These are phyloP conservation scores for Philonicus albiceps DNA, from an alignment of 2,888 invertebrate genomes.

Conservation along the genomic window DNA sequence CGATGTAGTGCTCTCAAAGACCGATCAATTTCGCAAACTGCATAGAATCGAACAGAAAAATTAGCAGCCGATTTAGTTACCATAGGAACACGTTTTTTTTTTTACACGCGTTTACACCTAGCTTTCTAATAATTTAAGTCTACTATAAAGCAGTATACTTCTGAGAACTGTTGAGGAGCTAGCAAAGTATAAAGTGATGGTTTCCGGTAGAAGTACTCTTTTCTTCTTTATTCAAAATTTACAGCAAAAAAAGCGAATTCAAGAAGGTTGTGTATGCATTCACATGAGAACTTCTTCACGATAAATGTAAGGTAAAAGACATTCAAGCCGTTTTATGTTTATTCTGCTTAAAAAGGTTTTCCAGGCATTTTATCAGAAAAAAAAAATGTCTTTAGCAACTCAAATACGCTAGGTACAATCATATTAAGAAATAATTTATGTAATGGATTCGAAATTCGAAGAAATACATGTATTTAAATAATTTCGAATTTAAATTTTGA, in stretches of 20 bases:
- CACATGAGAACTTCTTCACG: background rate
- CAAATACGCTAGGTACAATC: too few species aligned
- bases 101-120: background rate
- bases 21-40: constrained; percentile 15
- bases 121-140: background rate
- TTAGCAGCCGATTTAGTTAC: background rate
- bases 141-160: too few species aligned
- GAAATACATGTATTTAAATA: too few species aligned
- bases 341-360: too few species aligned
- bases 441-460: too few species aligned
- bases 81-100: background rate
- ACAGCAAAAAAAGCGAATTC: background rate
- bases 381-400: too few species aligned
- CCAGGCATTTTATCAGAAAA: too few species aligned
- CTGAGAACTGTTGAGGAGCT: background rate
- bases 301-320: too few species aligned
- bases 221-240: background rate
- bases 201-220: background rate
- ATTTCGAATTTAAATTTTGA: too few species aligned
- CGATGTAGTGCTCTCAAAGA: background rate
- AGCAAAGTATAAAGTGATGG: background rate
- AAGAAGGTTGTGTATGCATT: background rate
- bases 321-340: too few species aligned
- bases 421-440: too few species aligned
- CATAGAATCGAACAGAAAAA: background rate